Evolutionary conservation across 2,113 vertebrate genomes (phyloP), one percentile per base, ranked within the genome.

Genomic region (Otis tarda): DNA sequence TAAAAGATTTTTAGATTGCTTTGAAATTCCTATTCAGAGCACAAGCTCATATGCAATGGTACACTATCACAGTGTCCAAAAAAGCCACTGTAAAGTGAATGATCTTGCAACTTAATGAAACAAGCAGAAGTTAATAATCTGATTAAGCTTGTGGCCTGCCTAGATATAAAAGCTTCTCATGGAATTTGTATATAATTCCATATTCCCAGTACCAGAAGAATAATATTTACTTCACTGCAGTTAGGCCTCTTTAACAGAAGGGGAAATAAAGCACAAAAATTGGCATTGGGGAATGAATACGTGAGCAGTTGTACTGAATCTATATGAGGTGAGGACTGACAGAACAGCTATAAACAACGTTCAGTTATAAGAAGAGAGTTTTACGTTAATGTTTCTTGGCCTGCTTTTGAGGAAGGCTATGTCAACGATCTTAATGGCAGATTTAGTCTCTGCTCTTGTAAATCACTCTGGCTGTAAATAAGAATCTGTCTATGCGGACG

Each of bases 381-480:
- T 90, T 89, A 96, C 56, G 0, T 55, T 94, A 90, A 69, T 50
- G 80, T 84, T 96, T 90, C 86, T 86, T 92, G 79, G 84, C 77
- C 31, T 53, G 87, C 68, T 87, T 86, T 78, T 91, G 69, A 77
- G 47, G 90, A 70, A 69, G 84, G 83, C 91, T 94, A 45, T 60
- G 76, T 91, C 93, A 94, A 75, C 24, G 64, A 76, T 88, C 91
- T 90, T 97, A 73, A 94, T 85, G 87, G 93, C 80, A 94, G 93
- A 94, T 83, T 94, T 88, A 86, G 80, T 69, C 76, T 69, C 73
- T 90, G 69, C 24, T 86, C 7, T 81, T 83, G 49, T 92, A 94
- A 95, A 95, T 96, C 86, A 94, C n/a, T 83, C 52, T 67, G 49
- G 35, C 45, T 81, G 49, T 95, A 96, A 96, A 90, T 88, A 94